These are phyloP conservation scores for Sepioteuthis lessoniana DNA, from an alignment of 2,888 invertebrate species.

Conservation along the genomic window DNA sequence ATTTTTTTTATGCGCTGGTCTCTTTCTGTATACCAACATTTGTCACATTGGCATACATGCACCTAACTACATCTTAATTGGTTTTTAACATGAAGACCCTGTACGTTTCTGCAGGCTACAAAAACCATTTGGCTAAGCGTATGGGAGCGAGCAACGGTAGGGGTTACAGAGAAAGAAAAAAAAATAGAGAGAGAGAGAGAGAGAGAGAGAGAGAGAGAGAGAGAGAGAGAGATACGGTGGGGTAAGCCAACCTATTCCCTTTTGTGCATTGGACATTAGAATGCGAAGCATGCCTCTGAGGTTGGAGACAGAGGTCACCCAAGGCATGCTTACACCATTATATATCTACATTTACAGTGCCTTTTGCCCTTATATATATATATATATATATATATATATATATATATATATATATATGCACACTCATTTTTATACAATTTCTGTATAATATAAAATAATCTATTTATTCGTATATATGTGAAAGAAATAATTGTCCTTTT, in stretches of 20 bases:
- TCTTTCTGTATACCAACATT: constrained; percentile 2
- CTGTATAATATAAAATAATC: too few species aligned
- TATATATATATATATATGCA: constrained; percentile 8
- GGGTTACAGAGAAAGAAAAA: not conserved
- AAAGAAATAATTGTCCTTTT: too few species aligned
- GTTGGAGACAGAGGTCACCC: constrained; percentile 24
- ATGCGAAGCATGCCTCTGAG: not conserved
- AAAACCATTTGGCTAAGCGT: constrained; percentile 33
- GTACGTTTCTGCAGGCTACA: constrained; percentile 33
- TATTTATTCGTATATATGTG: too few species aligned
- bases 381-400: not conserved
- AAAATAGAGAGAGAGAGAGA: not conserved
- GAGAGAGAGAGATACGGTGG: not conserved
- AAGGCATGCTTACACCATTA: constrained; percentile 33
- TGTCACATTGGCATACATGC: not conserved
- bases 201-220: not conserved
- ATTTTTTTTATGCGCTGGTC: not conserved
- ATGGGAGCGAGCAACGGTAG: not conserved
- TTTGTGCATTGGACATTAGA: constrained; percentile 20
- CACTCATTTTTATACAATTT: not conserved
- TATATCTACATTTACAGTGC: not conserved
- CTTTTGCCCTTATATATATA: not conserved
- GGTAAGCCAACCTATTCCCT: not conserved
- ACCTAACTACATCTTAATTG: constrained; percentile 23
- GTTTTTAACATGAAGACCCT: constrained; percentile 23